phyloP scores from a whole-genome alignment of 2,113 vertebrate genomes.

The Lophura nycthemera region DNA sequence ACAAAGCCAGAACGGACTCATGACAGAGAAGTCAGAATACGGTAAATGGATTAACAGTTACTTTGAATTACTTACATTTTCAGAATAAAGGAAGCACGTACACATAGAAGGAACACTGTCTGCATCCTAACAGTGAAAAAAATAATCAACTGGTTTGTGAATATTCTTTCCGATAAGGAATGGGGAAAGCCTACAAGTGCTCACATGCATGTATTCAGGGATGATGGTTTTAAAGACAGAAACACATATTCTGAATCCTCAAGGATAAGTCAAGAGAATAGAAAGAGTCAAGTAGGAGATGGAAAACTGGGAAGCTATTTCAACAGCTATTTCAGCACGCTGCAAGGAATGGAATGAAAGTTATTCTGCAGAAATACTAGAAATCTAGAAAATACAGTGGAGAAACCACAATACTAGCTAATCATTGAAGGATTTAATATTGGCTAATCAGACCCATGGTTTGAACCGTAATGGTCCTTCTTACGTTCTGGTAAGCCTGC shows the following conservation, averaged over 20 bases:
- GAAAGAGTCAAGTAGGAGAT: background rate
- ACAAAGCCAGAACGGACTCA: background rate
- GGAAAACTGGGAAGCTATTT: background rate
- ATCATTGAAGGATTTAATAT: background rate
- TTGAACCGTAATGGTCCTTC: background rate
- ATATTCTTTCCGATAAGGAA: background rate
- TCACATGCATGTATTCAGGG: rapidly evolving
- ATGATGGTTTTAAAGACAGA: background rate
- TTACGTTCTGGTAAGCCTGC: background rate
- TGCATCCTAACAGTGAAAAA: background rate
- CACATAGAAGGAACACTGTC: background rate
- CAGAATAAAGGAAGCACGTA: background rate
- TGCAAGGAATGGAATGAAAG: background rate
- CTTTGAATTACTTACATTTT: background rate
- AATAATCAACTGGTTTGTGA: background rate
- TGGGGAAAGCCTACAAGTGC: background rate
- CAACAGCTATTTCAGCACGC: background rate
- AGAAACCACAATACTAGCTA: background rate
- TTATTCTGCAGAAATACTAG: background rate
- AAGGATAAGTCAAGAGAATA: background rate
- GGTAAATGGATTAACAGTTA: background rate
- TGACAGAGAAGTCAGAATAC: background rate
- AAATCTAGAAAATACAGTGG: background rate
- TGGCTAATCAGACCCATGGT: background rate
- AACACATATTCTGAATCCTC: background rate